Evolutionary conservation across 2,888 invertebrate species (phyloP).

Genomic region (Hyppa rectilinea): DNA sequence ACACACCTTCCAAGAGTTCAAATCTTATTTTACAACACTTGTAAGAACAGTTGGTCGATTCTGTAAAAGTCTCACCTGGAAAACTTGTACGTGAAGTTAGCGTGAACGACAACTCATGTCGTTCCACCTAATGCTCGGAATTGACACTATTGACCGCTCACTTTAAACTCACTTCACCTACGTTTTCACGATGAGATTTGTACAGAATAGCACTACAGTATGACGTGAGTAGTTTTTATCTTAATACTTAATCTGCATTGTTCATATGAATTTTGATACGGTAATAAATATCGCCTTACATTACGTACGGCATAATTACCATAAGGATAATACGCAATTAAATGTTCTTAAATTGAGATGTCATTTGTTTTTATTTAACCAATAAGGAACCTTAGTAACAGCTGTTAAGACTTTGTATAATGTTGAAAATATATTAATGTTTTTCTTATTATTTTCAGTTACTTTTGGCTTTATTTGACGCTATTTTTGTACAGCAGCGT

Average conservation of each 20-base stretch:
- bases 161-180: no score
- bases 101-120: no score
- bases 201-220: no score
- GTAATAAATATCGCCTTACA: constrained; percentile 33
- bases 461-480: constrained; percentile 5
- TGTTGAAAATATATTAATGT: no score
- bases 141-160: no score
- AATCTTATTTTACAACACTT: constrained; percentile 4
- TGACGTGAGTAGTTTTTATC: constrained; percentile 8
- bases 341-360: constrained; percentile 30
- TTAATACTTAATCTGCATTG: constrained; percentile 20
- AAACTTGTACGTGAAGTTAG: no score
- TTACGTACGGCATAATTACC: constrained; percentile 13
- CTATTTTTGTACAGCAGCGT: constrained; percentile 22
- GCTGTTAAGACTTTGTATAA: constrained; percentile 9
- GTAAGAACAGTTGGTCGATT: neutral
- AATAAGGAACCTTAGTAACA: constrained; percentile 1
- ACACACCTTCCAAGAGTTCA: neutral
- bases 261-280: constrained; percentile 34
- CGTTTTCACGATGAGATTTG: no score
- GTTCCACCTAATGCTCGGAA: no score
- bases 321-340: constrained; percentile 30
- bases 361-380: constrained; percentile 8
- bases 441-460: constrained; percentile 23
- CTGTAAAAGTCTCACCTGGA: no score